Evolutionary conservation across 53 echinoderm and acorn worm genomes (phyloP), one percentile per base, ranked within the genome.

Genomic region (Pentamera pediparva): DNA sequence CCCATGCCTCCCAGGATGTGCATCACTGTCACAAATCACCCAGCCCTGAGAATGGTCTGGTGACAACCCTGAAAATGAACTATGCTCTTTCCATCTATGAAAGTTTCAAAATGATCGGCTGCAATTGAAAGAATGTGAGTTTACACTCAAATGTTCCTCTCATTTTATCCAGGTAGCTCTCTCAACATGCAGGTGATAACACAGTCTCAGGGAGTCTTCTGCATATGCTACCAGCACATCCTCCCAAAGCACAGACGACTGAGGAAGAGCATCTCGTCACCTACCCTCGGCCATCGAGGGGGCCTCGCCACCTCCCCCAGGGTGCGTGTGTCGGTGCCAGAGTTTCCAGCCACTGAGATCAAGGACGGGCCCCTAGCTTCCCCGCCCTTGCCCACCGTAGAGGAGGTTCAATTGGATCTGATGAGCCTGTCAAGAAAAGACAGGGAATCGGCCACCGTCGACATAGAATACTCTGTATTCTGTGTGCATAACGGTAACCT

Each of bases 181-280:
- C 64, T 95, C 39, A 95, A 95, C 65, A 95, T 91, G 90, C 82
- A 95, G 65, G 89, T 91, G 13, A 75, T 95, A 39, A 70, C 61
- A 35, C 87, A 88, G 59, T 58, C 88, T 1, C 82, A 84, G 22
- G 96, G 96, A 26, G 85, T 90, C 5, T 63, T 95, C 28, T 90
- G 90, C 63, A 54, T 95, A 49, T 95, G 96, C 40, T 94, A 90
- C 58, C 95, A 94, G 59, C 90, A 72, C 19, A 54, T 53, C 11
- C 4, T n/a, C 12, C 73, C 31, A 0, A 41, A 27, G 17, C 67
- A 37, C 6, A 67, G 67, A 45, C 41, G 30, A 27, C 21, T 67
- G 24, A 67, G 4, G 67, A 67, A 67, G 39, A 67, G 41, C 6
- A 39, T 41, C 7, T 67, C 67, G 6, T 67, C 45, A 11, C 67